Conservation (phyloP, 2,797 vertebrate species). For the Sternotherus odoratus region DNA sequence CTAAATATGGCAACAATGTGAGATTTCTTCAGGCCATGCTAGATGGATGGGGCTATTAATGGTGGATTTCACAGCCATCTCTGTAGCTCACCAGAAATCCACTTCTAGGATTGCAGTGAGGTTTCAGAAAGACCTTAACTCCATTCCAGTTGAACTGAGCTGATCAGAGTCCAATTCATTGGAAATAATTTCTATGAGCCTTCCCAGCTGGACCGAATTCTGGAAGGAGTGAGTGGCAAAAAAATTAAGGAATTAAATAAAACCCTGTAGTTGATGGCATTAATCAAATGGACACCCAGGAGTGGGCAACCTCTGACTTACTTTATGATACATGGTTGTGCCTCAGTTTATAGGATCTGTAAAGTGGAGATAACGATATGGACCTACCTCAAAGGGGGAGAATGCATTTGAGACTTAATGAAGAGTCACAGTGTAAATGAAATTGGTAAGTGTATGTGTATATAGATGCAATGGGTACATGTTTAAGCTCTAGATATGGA, state of each 20-base stretch:
- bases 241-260: constrained; percentile 54
- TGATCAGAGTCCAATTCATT: constrained; percentile 74
- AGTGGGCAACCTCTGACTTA: constrained; percentile 12
- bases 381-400: constrained; percentile 25
- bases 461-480: constrained; percentile 65
- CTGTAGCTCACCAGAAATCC: constrained; percentile 68
- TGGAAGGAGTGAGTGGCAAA: constrained; percentile 51
- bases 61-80: constrained; percentile 65
- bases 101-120: constrained; percentile 62
- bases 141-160: constrained; percentile 61
- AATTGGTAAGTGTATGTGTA: constrained; percentile 39
- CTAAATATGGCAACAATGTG: background rate
- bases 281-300: constrained; percentile 44
- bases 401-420: constrained; percentile 46
- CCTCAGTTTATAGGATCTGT: constrained; percentile 1
- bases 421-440: constrained; percentile 57
- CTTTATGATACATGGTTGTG: constrained; percentile 15
- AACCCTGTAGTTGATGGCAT: constrained; percentile 48
- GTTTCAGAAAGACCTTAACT: constrained; percentile 67
- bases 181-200: constrained; percentile 74
- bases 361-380: background rate
- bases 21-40: constrained; percentile 2
- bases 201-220: constrained; percentile 71
- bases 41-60: constrained; percentile 31
- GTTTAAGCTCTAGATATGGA: constrained; percentile 64